These are phyloP conservation scores for Melieria crassipennis DNA, from an alignment of 2,888 invertebrate species.

Conservation along the genomic window DNA sequence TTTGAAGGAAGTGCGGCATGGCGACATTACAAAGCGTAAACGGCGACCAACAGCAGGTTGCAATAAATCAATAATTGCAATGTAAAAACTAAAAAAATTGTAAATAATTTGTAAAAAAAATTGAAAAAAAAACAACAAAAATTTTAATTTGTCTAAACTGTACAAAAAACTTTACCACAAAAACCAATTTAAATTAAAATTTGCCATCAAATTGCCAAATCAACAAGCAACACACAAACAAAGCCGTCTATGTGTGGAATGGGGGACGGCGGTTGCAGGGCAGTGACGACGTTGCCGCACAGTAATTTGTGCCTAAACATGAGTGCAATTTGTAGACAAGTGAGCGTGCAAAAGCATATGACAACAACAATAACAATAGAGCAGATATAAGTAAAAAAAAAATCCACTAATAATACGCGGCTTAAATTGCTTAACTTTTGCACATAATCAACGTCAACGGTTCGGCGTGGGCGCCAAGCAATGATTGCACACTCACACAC, in stretches of 20 bases:
- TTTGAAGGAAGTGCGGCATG: too few species aligned
- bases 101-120: neutral
- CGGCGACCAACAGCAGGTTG: too few species aligned
- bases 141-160: too few species aligned
- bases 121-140: too few species aligned
- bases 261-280: neutral
- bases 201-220: constrained; percentile 14
- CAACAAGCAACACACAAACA: constrained; percentile 10
- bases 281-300: neutral
- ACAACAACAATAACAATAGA: constrained; percentile 8
- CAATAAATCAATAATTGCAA: too few species aligned
- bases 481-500: neutral
- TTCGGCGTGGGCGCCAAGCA: neutral
- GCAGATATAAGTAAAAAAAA: neutral
- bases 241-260: neutral
- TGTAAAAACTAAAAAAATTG: too few species aligned
- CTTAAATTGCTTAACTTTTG: constrained; percentile 23
- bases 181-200: constrained; percentile 21
- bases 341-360: neutral
- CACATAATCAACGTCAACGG: neutral
- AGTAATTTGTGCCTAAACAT: too few species aligned
- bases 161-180: constrained; percentile 3
- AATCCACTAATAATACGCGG: constrained; percentile 19
- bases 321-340: too few species aligned
- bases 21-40: too few species aligned